These are phyloP conservation scores for Glyptemys insculpta DNA, from an alignment of 2,797 vertebrate species.

Conservation along the genomic window DNA sequence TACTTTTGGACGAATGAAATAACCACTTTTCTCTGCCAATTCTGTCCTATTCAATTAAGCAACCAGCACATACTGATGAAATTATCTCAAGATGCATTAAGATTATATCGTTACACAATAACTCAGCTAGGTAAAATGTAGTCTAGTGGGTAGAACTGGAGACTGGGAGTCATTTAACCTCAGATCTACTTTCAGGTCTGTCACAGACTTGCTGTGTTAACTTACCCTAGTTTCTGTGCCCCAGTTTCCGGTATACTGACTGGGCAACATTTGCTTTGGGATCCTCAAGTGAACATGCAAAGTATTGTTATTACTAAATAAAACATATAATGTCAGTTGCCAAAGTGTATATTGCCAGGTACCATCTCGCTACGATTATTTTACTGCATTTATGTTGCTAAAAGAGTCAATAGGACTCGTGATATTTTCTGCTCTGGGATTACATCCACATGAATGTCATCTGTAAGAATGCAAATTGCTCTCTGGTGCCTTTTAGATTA, in stretches of 20 bases:
- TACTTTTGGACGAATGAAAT: background rate
- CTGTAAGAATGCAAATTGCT: background rate
- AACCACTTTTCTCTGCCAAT: background rate
- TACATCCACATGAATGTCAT: background rate
- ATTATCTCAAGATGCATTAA: constrained; percentile 11
- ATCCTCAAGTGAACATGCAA: background rate
- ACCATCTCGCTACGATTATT: background rate
- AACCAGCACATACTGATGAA: background rate
- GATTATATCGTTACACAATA: background rate
- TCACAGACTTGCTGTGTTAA: background rate
- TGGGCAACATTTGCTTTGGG: background rate
- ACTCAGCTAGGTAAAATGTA: background rate
- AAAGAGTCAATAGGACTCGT: background rate
- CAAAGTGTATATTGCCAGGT: background rate
- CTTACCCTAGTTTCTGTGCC: background rate
- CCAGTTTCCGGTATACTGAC: background rate
- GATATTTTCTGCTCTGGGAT: background rate
- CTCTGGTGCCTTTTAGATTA: constrained; percentile 15
- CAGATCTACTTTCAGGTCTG: constrained; percentile 6
- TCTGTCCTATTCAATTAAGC: background rate
- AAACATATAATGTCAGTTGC: background rate
- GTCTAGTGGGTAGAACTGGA: background rate
- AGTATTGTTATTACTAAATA: background rate
- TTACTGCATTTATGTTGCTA: background rate
- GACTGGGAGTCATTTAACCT: background rate